Percentiles rank a stretch among this genome's conserved stretches.
phyloP scores from a whole-genome alignment of 2,113 vertebrate genomes.

The Silurus glanis region DNA sequence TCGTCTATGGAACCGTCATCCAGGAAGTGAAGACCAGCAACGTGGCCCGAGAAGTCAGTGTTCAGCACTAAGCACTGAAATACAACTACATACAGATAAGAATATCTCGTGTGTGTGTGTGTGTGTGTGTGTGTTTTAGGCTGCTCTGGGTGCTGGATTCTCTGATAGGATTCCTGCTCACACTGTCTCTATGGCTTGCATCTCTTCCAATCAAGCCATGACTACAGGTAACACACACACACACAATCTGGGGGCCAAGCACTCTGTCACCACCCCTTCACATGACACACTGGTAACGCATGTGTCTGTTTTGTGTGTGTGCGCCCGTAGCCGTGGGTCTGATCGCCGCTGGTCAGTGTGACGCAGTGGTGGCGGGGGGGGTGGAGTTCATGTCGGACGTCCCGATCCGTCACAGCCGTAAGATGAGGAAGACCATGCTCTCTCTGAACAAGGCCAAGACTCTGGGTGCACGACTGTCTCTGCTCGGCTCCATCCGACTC shows the following conservation, averaged over 20 bases:
- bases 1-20: slow-evolving; percentile 91
- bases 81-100: background rate
- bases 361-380: slow-evolving; percentile 84
- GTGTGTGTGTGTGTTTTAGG: slow-evolving; percentile 70
- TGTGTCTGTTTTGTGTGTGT: background rate
- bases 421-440: slow-evolving; percentile 96
- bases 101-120: background rate
- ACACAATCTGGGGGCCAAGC: background rate
- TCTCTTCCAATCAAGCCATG: slow-evolving; percentile 97
- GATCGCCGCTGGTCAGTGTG: slow-evolving; percentile 89
- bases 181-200: slow-evolving; percentile 98
- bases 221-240: slow-evolving; percentile 80
- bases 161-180: slow-evolving; percentile 92
- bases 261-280: background rate
- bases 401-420: slow-evolving; percentile 95
- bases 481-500: slow-evolving; percentile 84
- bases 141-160: slow-evolving; percentile 91
- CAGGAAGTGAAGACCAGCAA: slow-evolving; percentile 99
- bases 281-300: background rate
- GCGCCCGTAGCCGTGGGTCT: slow-evolving; percentile 74
- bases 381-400: slow-evolving; percentile 96
- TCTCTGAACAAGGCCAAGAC: slow-evolving; percentile 88
- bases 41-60: slow-evolving; percentile 89
- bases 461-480: slow-evolving; percentile 80
- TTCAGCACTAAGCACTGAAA: background rate